Conservation (phyloP, 2,113 vertebrate species). For the Loxodonta africana region DNA sequence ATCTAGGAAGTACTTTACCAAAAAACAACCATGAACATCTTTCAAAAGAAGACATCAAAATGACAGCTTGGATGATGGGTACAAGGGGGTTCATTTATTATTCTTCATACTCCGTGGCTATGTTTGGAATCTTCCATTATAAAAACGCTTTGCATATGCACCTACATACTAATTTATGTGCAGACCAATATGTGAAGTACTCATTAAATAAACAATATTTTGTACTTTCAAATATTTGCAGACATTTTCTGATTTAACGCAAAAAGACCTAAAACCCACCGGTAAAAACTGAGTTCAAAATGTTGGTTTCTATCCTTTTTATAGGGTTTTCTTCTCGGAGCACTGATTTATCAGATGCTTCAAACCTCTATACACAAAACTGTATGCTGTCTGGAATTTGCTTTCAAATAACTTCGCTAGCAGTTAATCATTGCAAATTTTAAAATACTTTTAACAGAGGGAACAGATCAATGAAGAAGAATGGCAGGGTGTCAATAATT, state of each 20-base stretch:
- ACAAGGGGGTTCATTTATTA: accelerated
- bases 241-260: background rate
- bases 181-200: background rate
- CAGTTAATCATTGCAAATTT: background rate
- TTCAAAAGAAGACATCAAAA: background rate
- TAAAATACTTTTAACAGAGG: background rate
- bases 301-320: background rate
- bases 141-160: background rate
- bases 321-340: background rate
- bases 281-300: slow-evolving; percentile 18
- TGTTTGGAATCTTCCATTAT: background rate
- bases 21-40: background rate
- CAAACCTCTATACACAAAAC: background rate
- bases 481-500: background rate
- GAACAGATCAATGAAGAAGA: background rate
- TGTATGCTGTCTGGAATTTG: background rate
- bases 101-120: background rate
- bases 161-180: background rate
- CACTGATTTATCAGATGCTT: background rate
- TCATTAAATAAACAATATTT: background rate
- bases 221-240: slow-evolving; percentile 32
- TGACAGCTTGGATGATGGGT: background rate
- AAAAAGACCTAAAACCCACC: slow-evolving; percentile 2
- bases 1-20: background rate
- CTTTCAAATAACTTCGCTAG: slow-evolving; percentile 11